Evolutionary conservation across 2,888 invertebrate species (phyloP).

Genomic region (Euproctis similis): DNA sequence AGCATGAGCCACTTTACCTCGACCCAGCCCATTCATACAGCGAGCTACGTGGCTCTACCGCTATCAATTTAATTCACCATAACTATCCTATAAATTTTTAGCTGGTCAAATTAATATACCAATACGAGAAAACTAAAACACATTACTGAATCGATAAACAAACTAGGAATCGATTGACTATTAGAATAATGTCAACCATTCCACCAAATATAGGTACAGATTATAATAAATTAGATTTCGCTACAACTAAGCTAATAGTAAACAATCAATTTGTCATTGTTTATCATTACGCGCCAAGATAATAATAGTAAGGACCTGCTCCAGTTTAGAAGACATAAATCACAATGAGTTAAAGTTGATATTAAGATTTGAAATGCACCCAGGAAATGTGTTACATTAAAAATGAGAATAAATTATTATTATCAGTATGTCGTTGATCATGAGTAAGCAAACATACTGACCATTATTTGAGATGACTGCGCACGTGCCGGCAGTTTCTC

Average conservation of each 20-base stretch:
- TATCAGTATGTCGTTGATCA: constrained; percentile 51
- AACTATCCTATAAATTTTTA: too few species aligned
- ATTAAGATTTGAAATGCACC: constrained; percentile 52
- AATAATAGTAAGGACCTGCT: constrained; percentile 23
- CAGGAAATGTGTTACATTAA: constrained; percentile 53
- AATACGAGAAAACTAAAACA: too few species aligned
- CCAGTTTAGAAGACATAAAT: constrained; percentile 25
- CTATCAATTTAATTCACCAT: too few species aligned
- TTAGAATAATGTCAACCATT: not conserved
- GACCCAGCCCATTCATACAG: too few species aligned
- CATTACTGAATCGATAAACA: not conserved
- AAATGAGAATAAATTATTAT: constrained; percentile 67
- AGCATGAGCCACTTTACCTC: too few species aligned
- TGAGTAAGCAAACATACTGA: constrained; percentile 29
- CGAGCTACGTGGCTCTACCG: too few species aligned
- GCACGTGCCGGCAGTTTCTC: constrained; percentile 58
- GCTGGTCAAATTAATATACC: too few species aligned
- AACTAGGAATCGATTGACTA: not conserved
- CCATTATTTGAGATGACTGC: constrained; percentile 71
- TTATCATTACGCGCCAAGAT: constrained; percentile 23
- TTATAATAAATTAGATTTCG: constrained; percentile 18
- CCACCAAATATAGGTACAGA: constrained; percentile 9
- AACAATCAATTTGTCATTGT: constrained; percentile 28
- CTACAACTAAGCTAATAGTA: constrained; percentile 21
- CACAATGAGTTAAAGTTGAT: constrained; percentile 41